Conservation (phyloP, 2,888 invertebrate species). For the Vandiemenella viatica region DNA sequence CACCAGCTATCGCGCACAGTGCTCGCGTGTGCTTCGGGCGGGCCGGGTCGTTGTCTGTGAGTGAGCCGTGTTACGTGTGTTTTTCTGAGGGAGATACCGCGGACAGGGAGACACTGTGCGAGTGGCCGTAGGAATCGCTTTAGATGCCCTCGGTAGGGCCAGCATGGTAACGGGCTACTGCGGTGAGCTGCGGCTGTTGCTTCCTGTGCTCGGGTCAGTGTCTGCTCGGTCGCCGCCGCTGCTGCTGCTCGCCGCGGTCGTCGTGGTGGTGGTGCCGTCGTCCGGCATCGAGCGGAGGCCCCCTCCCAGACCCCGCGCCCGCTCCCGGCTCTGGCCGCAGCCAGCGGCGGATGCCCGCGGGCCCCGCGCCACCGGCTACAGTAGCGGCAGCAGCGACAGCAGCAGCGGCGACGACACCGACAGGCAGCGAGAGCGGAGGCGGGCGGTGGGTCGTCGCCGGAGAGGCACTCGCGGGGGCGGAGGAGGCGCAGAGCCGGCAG, state of each 20-base stretch:
- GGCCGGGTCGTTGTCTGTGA: neutral
- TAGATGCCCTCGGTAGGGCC: constrained; percentile 11
- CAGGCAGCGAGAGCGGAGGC: constrained; percentile 28
- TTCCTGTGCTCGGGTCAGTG: constrained; percentile 50
- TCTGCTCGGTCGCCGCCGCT: constrained; percentile 34
- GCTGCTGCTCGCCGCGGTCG: constrained; percentile 16
- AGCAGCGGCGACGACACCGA: constrained; percentile 42
- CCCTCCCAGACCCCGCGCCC: constrained; percentile 3
- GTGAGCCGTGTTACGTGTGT: neutral
- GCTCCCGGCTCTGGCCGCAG: constrained; percentile 10
- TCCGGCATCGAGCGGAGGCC: constrained; percentile 23
- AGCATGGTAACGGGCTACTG: constrained; percentile 10
- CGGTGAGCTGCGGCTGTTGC: constrained; percentile 25
- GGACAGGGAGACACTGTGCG: neutral
- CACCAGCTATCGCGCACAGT: neutral
- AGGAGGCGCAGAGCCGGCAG: constrained; percentile 27
- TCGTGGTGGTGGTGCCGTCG: no score
- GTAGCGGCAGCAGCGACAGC: constrained; percentile 23
- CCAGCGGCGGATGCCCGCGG: constrained; percentile 5
- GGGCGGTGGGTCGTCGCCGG: constrained; percentile 19
- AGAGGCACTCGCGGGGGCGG: constrained; percentile 27
- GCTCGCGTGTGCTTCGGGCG: no score
- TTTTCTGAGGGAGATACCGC: neutral
- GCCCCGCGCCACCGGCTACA: neutral
- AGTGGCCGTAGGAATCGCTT: neutral